phyloP scores from a whole-genome alignment of 2,888 invertebrate species.

The Synergus itoensis region DNA sequence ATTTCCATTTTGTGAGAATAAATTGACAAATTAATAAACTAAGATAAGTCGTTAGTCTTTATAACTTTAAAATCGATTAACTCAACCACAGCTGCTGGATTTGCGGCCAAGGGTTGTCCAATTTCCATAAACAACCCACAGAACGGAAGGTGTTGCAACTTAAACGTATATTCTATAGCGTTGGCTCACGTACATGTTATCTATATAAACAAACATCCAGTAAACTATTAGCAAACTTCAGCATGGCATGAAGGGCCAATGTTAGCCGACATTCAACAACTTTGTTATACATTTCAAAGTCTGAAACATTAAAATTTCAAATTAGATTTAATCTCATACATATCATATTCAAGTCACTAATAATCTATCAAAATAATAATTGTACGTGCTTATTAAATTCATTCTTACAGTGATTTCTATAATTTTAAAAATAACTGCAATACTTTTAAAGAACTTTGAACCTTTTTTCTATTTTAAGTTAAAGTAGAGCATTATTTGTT shows the following conservation, averaged over 20 bases:
- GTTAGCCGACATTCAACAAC: constrained; percentile 23
- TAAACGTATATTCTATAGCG: constrained; percentile 8
- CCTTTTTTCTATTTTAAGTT: neutral
- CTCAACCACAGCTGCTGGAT: constrained; percentile 17
- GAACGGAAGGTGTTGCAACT: constrained; percentile 29
- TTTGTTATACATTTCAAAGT: constrained; percentile 24
- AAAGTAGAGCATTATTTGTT: neutral
- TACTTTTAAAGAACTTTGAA: no score
- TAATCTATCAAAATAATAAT: neutral
- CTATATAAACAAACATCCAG: constrained; percentile 21
- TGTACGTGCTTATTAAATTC: neutral
- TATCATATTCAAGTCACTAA: neutral
- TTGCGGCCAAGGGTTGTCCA: constrained; percentile 19
- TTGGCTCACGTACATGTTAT: constrained; percentile 7
- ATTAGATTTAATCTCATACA: neutral
- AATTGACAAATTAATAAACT: neutral
- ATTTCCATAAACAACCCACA: constrained; percentile 23
- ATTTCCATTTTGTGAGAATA: neutral
- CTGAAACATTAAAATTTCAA: constrained; percentile 6
- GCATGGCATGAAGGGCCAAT: constrained; percentile 3
- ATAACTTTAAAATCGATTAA: constrained; percentile 10
- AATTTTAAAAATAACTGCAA: no score
- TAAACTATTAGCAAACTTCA: constrained; percentile 29
- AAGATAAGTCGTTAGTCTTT: neutral
- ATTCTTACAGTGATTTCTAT: neutral